Conservation (phyloP, 2,797 vertebrate genomes). For the Holocentrus rufus region DNA sequence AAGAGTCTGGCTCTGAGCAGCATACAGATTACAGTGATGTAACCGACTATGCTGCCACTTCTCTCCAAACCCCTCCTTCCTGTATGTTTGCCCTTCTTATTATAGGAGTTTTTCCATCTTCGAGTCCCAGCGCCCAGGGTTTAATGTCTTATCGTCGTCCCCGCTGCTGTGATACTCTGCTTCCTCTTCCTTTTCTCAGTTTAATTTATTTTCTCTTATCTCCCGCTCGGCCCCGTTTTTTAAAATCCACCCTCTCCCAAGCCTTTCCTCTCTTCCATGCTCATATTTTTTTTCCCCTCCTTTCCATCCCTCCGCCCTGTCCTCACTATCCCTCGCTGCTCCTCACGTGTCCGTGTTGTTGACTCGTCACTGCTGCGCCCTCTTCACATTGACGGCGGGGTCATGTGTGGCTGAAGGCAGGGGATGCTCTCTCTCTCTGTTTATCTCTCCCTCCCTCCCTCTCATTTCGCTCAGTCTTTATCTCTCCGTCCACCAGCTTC, state of each 20-base stretch:
- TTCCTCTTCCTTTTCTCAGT: neutral
- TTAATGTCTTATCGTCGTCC: conserved; percentile 34
- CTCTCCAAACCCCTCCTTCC: conserved; percentile 8
- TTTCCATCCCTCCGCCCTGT: conserved; percentile 13
- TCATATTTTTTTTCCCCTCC: conserved; percentile 7
- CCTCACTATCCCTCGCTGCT: conserved; percentile 11
- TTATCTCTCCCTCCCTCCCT: conserved; percentile 8
- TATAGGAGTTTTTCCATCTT: conserved; percentile 11
- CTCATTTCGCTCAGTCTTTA: neutral
- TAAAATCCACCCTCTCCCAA: conserved; percentile 42
- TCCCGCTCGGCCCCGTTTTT: conserved; percentile 1
- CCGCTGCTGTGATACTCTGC: conserved; percentile 7
- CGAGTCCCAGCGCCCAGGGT: conserved; percentile 18
- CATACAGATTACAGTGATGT: conserved; percentile 66
- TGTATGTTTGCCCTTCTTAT: conserved; percentile 25
- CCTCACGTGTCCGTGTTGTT: conserved; percentile 67
- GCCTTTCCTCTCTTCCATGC: conserved; percentile 12
- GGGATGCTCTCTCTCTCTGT: conserved; percentile 51
- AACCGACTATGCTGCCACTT: conserved; percentile 51
- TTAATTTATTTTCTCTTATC: conserved; percentile 46
- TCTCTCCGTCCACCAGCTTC: conserved; percentile 24
- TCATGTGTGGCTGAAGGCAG: conserved; percentile 69
- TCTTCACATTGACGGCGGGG: conserved; percentile 65
- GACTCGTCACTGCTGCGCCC: conserved; percentile 53
- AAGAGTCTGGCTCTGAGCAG: conserved; percentile 62